Conservation (phyloP, 1,140 invertebrate species). For the Meloidogyne hapla region DNA sequence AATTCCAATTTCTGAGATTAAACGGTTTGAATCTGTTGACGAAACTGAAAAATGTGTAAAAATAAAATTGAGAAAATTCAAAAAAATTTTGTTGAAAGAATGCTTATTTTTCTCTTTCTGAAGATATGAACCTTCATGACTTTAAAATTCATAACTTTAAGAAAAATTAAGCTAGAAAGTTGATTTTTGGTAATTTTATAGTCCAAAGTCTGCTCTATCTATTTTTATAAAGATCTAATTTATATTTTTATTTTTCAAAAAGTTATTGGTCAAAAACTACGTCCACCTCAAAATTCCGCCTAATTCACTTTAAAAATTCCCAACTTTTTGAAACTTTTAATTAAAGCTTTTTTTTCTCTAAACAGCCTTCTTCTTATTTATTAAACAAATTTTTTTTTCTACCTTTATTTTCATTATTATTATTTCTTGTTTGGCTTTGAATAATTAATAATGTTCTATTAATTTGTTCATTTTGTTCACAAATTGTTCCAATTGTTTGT, state of each 20-base stretch:
- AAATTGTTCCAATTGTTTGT: conserved; percentile 49
- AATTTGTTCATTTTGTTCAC: conserved; percentile 53
- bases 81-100: background rate
- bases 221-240: background rate
- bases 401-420: background rate
- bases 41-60: background rate
- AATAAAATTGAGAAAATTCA: background rate
- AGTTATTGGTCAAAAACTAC: background rate
- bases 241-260: background rate
- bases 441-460: conserved; percentile 46
- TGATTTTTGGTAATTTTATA: background rate
- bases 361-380: no score
- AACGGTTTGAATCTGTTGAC: conserved; percentile 38
- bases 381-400: background rate
- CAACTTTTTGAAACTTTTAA: background rate
- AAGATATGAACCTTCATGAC: background rate
- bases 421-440: background rate
- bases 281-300: background rate
- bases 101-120: conserved; percentile 2
- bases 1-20: conserved; percentile 48
- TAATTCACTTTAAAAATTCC: background rate
- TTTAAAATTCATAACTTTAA: background rate
- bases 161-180: background rate
- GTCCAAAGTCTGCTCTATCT: background rate
- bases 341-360: background rate